Evolutionary conservation across 2,113 vertebrate species (phyloP).

Genomic region (Monopterus albus): DNA sequence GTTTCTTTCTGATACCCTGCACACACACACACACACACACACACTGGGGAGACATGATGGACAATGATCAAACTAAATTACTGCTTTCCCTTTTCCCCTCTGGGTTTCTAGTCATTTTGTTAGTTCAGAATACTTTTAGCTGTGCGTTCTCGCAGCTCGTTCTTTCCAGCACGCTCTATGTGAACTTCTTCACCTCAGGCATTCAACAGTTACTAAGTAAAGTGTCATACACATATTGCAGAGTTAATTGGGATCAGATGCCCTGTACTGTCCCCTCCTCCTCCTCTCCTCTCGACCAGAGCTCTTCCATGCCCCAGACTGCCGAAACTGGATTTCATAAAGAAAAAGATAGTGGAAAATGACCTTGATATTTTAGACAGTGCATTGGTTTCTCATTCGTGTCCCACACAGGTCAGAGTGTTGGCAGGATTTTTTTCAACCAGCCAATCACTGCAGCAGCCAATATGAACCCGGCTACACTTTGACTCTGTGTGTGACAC

Average conservation of each 20-base stretch:
- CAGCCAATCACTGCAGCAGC: constrained; percentile 1
- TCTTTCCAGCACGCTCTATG: constrained; percentile 1
- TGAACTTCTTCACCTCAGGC: constrained; percentile 41
- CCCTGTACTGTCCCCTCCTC: not conserved
- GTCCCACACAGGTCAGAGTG: constrained; percentile 23
- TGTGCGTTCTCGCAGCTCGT: not conserved
- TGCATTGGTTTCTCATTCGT: constrained; percentile 23
- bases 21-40: not conserved
- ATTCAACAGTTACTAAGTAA: constrained; percentile 38
- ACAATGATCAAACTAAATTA: constrained; percentile 31
- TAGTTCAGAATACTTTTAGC: not conserved
- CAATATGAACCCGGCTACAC: no score
- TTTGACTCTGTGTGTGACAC: no score
- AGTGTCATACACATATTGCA: not conserved
- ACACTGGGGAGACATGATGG: not conserved
- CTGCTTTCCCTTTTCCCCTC: not conserved
- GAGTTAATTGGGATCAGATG: constrained; percentile 59
- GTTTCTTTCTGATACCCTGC: not conserved
- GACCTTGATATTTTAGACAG: constrained; percentile 34
- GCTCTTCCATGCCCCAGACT: constrained; percentile 9
- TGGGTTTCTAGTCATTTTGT: not conserved
- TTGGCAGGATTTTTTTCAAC: constrained; percentile 4
- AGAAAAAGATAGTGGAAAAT: constrained; percentile 14
- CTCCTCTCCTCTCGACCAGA: not conserved
- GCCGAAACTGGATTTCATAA: constrained; percentile 20